A percentile compares a stretch with the other conserved stretches of the same genome.
These are phyloP conservation scores for Planiliza haematocheilus DNA, from an alignment of 2,113 vertebrate genomes.

Conservation along the genomic window DNA sequence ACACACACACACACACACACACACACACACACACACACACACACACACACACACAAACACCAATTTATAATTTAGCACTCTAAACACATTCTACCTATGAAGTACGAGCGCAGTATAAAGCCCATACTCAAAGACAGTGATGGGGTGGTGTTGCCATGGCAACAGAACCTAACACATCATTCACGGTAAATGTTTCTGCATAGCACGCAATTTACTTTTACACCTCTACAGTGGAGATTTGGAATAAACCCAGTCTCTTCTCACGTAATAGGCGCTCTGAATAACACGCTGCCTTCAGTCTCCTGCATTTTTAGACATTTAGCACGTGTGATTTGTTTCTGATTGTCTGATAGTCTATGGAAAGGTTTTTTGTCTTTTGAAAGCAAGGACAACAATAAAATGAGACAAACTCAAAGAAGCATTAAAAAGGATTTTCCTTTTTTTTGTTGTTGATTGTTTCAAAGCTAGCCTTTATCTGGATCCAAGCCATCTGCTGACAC, in stretches of 20 bases:
- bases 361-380: not conserved
- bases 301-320: not conserved
- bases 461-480: conserved; percentile 33
- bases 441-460: conserved; percentile 9
- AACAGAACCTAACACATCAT: conserved; percentile 53
- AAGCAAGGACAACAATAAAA: conserved; percentile 13
- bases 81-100: conserved; percentile 59
- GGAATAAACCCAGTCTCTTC: not conserved
- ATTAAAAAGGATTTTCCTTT: not conserved
- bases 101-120: conserved; percentile 47
- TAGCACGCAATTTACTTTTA: conserved; percentile 25
- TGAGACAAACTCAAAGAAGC: not conserved
- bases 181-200: conserved; percentile 34
- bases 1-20: too few species aligned
- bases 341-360: not conserved
- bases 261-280: not conserved
- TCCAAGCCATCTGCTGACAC: conserved; percentile 42
- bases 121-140: conserved; percentile 23
- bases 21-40: conserved; percentile 10
- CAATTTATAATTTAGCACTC: conserved; percentile 58
- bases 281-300: conserved; percentile 4
- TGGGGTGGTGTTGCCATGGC: conserved; percentile 62
- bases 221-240: conserved; percentile 5
- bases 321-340: conserved; percentile 3
- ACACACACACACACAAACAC: conserved; percentile 15